Conservation (phyloP, 1,140 invertebrate species). For the Agrypnia vestita region DNA sequence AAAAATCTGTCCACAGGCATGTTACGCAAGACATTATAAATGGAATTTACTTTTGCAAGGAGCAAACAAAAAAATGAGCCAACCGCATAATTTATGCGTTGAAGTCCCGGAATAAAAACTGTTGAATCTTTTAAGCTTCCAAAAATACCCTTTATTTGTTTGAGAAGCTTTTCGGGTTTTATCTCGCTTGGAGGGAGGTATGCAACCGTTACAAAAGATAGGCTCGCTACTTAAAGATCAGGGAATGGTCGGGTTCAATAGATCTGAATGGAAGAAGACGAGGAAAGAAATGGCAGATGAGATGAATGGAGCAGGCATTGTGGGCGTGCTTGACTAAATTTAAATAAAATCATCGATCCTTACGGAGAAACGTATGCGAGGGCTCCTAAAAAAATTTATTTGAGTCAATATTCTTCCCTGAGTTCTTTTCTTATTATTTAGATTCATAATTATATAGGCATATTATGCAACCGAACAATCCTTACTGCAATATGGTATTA, state of each 20-base stretch:
- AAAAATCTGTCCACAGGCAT: conserved; percentile 6
- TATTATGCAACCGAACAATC: no score
- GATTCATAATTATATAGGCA: no score
- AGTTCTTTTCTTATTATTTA: no score
- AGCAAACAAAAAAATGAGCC: neutral
- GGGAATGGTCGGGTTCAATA: neutral
- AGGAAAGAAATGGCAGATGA: conserved; percentile 1
- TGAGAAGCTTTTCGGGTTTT: conserved; percentile 5
- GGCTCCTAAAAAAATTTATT: no score
- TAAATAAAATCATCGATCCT: no score
- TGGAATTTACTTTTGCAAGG: neutral
- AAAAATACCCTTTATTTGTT: conserved; percentile 12
- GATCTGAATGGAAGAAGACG: conserved; percentile 5
- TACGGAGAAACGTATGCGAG: no score
- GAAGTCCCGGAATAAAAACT: conserved; percentile 2
- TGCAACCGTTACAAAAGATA: conserved; percentile 1
- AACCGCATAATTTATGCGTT: conserved; percentile 8
- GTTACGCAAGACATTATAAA: neutral
- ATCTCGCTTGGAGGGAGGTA: conserved; percentile 7
- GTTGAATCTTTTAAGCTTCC: conserved; percentile 14
- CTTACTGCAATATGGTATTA: no score
- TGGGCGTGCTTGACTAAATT: neutral
- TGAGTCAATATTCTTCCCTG: no score
- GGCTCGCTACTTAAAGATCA: conserved; percentile 4
- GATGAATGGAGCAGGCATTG: conserved; percentile 7